Evolutionary conservation across 2,797 vertebrate species (phyloP).

Genomic region (Acridotheres tristis): DNA sequence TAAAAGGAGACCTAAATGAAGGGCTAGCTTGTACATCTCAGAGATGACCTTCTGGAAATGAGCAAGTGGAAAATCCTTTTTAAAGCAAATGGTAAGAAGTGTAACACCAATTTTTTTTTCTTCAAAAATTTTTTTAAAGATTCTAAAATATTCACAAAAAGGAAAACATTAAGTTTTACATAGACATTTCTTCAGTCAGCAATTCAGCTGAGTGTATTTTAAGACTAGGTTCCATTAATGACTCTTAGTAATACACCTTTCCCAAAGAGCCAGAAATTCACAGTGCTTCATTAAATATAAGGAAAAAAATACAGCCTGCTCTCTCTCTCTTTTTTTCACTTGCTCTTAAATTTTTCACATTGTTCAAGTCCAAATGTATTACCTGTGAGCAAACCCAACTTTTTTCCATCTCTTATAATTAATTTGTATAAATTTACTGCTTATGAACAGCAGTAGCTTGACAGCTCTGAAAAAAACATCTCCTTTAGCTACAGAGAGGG

Average conservation of each 20-base stretch:
- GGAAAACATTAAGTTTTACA: constrained; percentile 66
- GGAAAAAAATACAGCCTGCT: not conserved
- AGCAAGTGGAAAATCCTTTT: constrained; percentile 55
- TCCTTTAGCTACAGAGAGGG: not conserved
- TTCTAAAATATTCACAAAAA: constrained; percentile 64
- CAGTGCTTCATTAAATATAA: constrained; percentile 14
- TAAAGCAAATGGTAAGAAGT: constrained; percentile 67
- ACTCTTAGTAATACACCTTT: constrained; percentile 28
- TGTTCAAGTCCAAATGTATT: not conserved
- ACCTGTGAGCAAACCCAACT: not conserved
- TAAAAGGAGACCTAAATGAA: constrained; percentile 83
- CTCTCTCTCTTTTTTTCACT: not conserved
- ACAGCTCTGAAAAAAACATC: constrained; percentile 17
- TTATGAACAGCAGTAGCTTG: constrained; percentile 29
- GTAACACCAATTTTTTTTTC: constrained; percentile 14
- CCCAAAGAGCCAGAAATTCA: constrained; percentile 27
- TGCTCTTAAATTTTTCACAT: not conserved
- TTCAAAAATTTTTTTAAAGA: constrained; percentile 29
- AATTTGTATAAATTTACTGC: constrained; percentile 41
- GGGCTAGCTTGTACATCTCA: constrained; percentile 73
- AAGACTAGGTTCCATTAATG: constrained; percentile 41
- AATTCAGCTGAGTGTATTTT: constrained; percentile 50
- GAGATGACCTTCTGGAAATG: constrained; percentile 77
- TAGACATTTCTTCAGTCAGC: constrained; percentile 17
- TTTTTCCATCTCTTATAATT: constrained; percentile 35